A percentile compares a stretch with the other conserved stretches of the same genome.
These are phyloP conservation scores for Digitonthophagus gazella DNA, from an alignment of 2,888 invertebrate species.

Conservation along the genomic window DNA sequence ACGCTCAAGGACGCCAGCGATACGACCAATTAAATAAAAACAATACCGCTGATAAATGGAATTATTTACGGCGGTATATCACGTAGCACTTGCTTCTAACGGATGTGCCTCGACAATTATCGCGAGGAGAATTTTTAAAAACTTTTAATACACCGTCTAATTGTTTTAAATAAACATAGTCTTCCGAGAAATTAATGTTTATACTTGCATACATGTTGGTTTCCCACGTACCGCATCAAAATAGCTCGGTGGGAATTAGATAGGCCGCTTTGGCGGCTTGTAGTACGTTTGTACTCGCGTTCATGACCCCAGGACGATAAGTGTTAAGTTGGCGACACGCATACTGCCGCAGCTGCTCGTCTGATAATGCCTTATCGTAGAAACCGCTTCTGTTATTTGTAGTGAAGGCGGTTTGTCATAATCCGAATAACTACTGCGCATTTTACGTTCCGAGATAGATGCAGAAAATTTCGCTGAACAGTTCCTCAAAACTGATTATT, in stretches of 20 bases:
- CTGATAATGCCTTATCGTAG: not conserved
- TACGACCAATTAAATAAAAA: conserved; percentile 12
- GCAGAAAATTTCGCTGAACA: not conserved
- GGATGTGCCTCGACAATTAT: not conserved
- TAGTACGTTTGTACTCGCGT: not conserved
- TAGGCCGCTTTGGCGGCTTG: not conserved
- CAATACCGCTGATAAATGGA: conserved; percentile 7
- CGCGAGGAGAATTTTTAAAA: too few species aligned
- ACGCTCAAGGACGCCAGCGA: conserved; percentile 9
- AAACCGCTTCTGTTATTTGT: not conserved
- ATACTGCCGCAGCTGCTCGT: not conserved
- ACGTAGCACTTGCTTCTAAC: conserved; percentile 1
- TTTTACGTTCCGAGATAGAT: not conserved
- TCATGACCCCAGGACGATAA: not conserved
- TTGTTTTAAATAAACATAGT: not conserved
- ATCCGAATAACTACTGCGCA: not conserved
- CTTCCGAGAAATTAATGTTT: not conserved
- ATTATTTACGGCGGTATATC: conserved; percentile 11
- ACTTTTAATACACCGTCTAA: not conserved
- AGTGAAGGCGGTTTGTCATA: not conserved
- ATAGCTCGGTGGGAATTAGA: not conserved
- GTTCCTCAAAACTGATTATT: not conserved
- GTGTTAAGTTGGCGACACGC: not conserved
- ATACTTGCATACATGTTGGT: not conserved
- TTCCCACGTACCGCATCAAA: not conserved